phyloP scores from a whole-genome alignment of 2,113 vertebrate species.

The Pica pica region DNA sequence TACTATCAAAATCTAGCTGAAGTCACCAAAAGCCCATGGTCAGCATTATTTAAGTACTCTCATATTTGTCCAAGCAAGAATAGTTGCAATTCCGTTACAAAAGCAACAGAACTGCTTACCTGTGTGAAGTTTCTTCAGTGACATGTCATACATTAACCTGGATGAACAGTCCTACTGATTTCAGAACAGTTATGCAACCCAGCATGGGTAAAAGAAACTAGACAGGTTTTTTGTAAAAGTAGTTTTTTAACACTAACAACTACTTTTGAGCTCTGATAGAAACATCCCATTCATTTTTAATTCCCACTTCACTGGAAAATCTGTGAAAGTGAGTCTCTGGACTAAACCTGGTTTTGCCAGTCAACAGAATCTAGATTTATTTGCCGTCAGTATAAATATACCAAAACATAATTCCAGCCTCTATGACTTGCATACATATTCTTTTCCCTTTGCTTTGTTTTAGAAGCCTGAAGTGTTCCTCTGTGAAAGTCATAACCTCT shows the following conservation, averaged over 20 bases:
- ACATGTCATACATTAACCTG: rapidly evolving
- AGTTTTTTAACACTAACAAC: background rate
- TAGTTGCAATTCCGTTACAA: background rate
- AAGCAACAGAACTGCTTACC: background rate
- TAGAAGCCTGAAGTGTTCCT: conserved; percentile 15
- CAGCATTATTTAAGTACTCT: background rate
- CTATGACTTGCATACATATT: background rate
- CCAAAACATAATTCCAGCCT: background rate
- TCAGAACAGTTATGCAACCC: background rate
- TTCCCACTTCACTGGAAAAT: background rate
- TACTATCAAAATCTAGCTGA: background rate
- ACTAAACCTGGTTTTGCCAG: background rate
- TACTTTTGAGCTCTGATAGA: background rate
- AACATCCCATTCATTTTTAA: background rate
- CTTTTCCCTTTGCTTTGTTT: background rate
- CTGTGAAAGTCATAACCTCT: conserved; percentile 30
- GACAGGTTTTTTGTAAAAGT: background rate
- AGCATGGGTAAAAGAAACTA: background rate
- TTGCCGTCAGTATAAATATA: background rate
- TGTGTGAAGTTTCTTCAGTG: background rate
- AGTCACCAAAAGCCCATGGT: background rate
- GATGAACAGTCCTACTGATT: background rate
- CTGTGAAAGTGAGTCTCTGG: background rate
- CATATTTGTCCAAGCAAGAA: background rate
- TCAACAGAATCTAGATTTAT: background rate